Base-by-base conservation (phyloP, 2,113 vertebrate species). In the Centrocercus urophasianus region DNA sequence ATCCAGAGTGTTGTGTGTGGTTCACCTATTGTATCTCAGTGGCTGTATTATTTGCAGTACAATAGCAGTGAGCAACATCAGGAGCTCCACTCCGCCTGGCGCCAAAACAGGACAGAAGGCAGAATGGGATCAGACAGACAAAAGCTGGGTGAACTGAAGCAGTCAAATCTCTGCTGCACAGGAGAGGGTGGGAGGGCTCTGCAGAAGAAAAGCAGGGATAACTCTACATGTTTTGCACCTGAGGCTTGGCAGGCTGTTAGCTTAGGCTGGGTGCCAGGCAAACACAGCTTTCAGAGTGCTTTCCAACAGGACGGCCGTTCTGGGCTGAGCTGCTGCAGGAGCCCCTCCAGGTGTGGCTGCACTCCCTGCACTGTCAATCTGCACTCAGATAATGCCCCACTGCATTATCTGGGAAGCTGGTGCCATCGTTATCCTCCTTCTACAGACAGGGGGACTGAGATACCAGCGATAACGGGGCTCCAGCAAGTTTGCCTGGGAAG, bases 231-330 rank as follows among this genome's bases (percentile, higher is more conserved):
- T 83, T 93, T 83, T 94, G 73, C 52, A 94, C 93, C 92, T 93
- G 93, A 88, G 83, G 80, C 57, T 92, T 90, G 86, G 90, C 95
- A 71, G 57, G 47, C 88, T 88, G 88, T 90, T 92, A 71, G 86
- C 83, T 92, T 57, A 88, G 95, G 95, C 93, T 72, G 1, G 0
- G 73, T n/a, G 88, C 93, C 93, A 95, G 80, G 69, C 75, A 95
- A 95, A 88, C 65, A 81, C 70, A 57, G 80, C 74, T 94, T 83
- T 86, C 88, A 19, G 38, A 27, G 8, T 28, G 61, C 28, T 81
- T 92, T 90, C 57, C 80, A 86, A 83, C 57, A 60, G 52, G 56
- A 85, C 32, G 74, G 80, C 34, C 2, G 0, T 21, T 30, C 28
- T 67, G 76, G 60, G 74, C 0, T 3, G 38, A 70, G 73, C 22